These are phyloP conservation scores for Calidris pygmaea DNA, from an alignment of 2,113 vertebrate genomes.

Conservation along the genomic window DNA sequence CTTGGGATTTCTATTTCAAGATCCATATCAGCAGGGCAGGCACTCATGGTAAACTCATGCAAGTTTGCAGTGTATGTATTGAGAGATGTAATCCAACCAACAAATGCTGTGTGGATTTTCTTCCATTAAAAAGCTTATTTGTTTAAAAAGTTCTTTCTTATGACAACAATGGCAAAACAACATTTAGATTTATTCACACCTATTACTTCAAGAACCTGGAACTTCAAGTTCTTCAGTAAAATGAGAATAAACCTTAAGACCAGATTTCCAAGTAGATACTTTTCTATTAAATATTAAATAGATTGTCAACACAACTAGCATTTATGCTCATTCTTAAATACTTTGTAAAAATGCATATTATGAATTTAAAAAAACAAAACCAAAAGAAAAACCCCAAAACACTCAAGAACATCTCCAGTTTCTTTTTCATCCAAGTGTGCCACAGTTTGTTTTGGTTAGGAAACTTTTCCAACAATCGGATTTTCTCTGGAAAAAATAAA, in stretches of 20 bases:
- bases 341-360: slow-evolving; percentile 47
- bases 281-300: slow-evolving; percentile 82
- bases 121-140: slow-evolving; percentile 67
- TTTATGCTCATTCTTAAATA: slow-evolving; percentile 73
- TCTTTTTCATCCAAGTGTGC: slow-evolving; percentile 52
- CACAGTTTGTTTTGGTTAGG: slow-evolving; percentile 67
- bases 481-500: slow-evolving; percentile 83
- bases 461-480: slow-evolving; percentile 92
- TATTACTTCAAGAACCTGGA: slow-evolving; percentile 54
- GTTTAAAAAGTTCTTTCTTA: slow-evolving; percentile 59
- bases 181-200: slow-evolving; percentile 42
- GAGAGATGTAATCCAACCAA: slow-evolving; percentile 45
- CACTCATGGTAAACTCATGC: slow-evolving; percentile 64
- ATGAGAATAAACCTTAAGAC: slow-evolving; percentile 42
- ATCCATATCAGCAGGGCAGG: slow-evolving; percentile 65
- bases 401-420: slow-evolving; percentile 66
- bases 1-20: slow-evolving; percentile 35
- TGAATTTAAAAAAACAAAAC: slow-evolving; percentile 5
- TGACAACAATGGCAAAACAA: slow-evolving; percentile 47
- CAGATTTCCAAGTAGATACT: slow-evolving; percentile 50
- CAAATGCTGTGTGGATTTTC: slow-evolving; percentile 39
- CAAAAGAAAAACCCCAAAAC: not conserved
- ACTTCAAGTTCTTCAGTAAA: slow-evolving; percentile 66
- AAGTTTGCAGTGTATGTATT: slow-evolving; percentile 59
- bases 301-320: slow-evolving; percentile 64